Evolutionary conservation across 2,797 vertebrate genomes (phyloP), one percentile per base, ranked within the genome.

Genomic region (Hipposideros larvatus): DNA sequence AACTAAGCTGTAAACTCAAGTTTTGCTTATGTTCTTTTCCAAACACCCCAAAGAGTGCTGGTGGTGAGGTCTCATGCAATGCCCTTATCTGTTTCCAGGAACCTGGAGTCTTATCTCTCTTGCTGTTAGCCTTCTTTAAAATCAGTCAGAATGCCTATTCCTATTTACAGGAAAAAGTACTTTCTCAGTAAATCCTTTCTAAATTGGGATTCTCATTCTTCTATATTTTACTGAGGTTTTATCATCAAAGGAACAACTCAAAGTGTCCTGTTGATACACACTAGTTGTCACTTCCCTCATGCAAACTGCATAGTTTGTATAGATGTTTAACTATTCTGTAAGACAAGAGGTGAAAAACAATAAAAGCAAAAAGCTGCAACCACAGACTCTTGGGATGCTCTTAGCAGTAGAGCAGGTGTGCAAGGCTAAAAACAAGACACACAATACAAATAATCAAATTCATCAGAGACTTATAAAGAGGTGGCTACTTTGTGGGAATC

Each of bases 381-480:
- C 43, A 74, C 15, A 94, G 46, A 75, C 48, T 92, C 61, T 14
- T 77, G 46, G 82, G 74, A 63, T 34, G 57, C 1, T 91, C 7
- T 83, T 28, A 92, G 86, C 46, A 87, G 59, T 0, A 84, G 7
- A 91, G 24, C 83, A 73, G 18, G 46, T 57, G 34, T 53, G 10
- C 21, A 95, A 77, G 61, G 66, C 37, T 73, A 77, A 55, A 95
- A 92, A 65, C 63, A 96, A 70, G 41, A 77, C 28, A 11, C 16
- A 70, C 90, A 89, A 95, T 57, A 97, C 70, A 96, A 97, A 91
- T 66, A 89, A 90, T 74, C 61, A 57, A 91, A 90, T 66, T 73
- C 79, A 83, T 66, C 55, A 93, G 74, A 94, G 83, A 87, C 46
- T 73, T 91, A 79, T 34, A 86, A 84, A 97, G 68, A 98, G 94